phyloP scores from a whole-genome alignment of 2,113 vertebrate genomes.

The Saimiri boliviensis region DNA sequence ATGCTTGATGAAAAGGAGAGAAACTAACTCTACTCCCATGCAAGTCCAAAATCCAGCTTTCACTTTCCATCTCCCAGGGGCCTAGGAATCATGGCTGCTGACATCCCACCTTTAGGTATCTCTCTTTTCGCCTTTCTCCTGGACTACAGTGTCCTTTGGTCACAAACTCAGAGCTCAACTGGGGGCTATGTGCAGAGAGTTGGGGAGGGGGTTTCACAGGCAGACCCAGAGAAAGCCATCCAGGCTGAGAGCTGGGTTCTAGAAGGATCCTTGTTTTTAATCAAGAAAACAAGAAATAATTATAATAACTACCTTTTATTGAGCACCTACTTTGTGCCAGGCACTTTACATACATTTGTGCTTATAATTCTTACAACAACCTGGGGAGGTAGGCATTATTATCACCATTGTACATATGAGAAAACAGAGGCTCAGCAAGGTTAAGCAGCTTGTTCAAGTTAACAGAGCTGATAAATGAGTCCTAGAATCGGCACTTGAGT shows the following conservation, averaged over 20 bases:
- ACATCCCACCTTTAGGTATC: background rate
- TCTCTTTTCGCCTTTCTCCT: constrained; percentile 26
- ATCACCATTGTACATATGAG: constrained; percentile 28
- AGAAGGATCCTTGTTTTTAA: constrained; percentile 42
- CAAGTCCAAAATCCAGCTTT: background rate
- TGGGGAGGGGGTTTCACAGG: background rate
- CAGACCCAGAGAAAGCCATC: background rate
- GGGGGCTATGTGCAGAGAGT: background rate
- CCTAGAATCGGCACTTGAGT: background rate
- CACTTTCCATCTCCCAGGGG: background rate
- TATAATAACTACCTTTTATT: constrained; percentile 71
- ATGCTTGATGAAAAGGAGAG: background rate
- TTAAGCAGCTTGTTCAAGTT: constrained; percentile 43
- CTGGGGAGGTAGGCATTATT: constrained; percentile 66
- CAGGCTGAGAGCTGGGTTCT: background rate
- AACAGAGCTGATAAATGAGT: constrained; percentile 18
- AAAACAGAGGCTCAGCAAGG: constrained; percentile 53
- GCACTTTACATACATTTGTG: constrained; percentile 64
- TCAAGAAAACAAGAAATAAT: background rate
- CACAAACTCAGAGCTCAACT: background rate
- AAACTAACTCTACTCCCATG: background rate
- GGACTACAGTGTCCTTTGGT: background rate
- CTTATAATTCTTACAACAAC: constrained; percentile 52
- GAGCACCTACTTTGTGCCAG: constrained; percentile 72
- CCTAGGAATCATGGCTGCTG: background rate